Evolutionary conservation across 1,140 invertebrate genomes (phyloP).

Genomic region (Phenacoccus solenopsis): DNA sequence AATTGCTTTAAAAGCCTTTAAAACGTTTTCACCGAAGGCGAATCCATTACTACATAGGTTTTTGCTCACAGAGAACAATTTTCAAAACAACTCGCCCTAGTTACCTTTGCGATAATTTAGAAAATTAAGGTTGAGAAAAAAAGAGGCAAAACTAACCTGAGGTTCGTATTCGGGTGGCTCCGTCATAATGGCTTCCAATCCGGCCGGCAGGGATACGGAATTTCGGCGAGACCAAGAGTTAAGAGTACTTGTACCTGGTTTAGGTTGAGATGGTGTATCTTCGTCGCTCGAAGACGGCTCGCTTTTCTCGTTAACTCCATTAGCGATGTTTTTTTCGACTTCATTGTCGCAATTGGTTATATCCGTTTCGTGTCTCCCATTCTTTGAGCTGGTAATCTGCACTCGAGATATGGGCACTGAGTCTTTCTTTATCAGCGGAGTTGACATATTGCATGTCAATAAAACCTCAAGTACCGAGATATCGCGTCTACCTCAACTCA

Average conservation of each 20-base stretch:
- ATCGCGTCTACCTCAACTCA: neutral
- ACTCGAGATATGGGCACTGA: neutral
- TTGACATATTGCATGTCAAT: neutral
- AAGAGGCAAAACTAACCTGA: conserved; percentile 24
- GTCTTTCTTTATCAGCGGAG: neutral
- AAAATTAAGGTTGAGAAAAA: neutral
- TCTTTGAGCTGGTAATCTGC: neutral
- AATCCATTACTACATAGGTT: too few relatives aligned
- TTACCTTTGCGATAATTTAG: too few relatives aligned
- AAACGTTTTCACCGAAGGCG: too few relatives aligned
- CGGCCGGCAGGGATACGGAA: neutral
- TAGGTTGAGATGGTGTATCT: neutral
- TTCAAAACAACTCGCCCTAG: too few relatives aligned
- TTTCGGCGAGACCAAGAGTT: neutral
- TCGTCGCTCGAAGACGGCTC: neutral
- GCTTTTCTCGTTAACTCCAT: neutral
- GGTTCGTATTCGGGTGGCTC: conserved; percentile 29
- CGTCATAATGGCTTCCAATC: neutral
- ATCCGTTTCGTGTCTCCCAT: neutral
- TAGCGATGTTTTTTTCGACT: neutral
- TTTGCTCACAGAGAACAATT: too few relatives aligned
- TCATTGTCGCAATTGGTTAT: neutral
- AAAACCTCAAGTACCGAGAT: neutral
- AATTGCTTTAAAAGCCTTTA: too few relatives aligned
- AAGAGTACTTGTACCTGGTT: neutral